These are phyloP conservation scores for Rhamphomyia laevipes DNA, from an alignment of 2,888 invertebrate species.

Conservation along the genomic window DNA sequence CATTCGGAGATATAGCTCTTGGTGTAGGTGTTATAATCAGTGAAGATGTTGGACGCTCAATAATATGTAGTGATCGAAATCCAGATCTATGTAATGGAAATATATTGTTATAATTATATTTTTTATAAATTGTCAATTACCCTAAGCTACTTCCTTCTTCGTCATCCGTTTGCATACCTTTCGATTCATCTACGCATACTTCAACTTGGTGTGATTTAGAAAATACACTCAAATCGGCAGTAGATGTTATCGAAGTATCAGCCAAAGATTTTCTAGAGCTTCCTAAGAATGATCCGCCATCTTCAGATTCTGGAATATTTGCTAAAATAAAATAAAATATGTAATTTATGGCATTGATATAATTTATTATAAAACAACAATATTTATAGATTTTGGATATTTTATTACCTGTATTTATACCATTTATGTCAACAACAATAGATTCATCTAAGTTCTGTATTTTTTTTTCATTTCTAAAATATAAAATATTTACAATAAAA, in stretches of 20 bases:
- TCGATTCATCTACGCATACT: constrained; percentile 16
- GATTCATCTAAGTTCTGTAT: no score
- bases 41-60: constrained; percentile 16
- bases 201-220: constrained; percentile 34
- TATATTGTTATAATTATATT: neutral
- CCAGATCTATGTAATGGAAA: constrained; percentile 12
- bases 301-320: constrained; percentile 32
- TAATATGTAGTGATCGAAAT: constrained; percentile 16
- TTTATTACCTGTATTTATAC: no score
- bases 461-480: no score
- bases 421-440: no score
- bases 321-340: no score
- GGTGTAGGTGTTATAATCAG: constrained; percentile 19
- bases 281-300: constrained; percentile 54
- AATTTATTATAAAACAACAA: no score
- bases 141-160: constrained; percentile 18
- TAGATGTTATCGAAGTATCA: constrained; percentile 73
- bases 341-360: no score
- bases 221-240: constrained; percentile 70
- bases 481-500: no score
- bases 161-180: constrained; percentile 14
- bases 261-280: constrained; percentile 70
- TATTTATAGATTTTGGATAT: no score
- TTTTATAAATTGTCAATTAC: constrained; percentile 7
- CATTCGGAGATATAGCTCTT: constrained; percentile 17